Conservation (phyloP, 2,888 invertebrate genomes). For the Tetragonisca angustula region DNA sequence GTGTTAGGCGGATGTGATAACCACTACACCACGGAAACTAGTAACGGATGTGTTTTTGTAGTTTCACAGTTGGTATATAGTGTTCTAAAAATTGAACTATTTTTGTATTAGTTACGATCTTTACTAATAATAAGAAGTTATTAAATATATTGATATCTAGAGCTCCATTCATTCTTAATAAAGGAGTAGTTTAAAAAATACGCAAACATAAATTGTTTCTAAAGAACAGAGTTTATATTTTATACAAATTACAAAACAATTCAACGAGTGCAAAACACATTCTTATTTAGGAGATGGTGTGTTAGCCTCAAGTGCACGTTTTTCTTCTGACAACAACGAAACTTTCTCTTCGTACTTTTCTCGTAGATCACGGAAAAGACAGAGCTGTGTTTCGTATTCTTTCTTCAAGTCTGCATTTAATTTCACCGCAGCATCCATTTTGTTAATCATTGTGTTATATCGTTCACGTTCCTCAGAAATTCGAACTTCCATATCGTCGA, state of each 20-base stretch:
- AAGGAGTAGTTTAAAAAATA: neutral
- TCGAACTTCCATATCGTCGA: slow-evolving; percentile 89
- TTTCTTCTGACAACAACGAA: slow-evolving; percentile 85
- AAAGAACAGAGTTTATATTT: slow-evolving; percentile 41
- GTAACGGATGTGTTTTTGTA: rapidly evolving
- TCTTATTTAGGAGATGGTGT: slow-evolving; percentile 32
- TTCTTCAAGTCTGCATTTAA: slow-evolving; percentile 91
- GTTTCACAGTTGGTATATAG: too few relatives aligned
- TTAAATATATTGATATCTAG: neutral
- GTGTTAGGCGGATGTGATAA: slow-evolving; percentile 97
- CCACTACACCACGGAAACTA: slow-evolving; percentile 94
- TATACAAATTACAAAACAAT: slow-evolving; percentile 49
- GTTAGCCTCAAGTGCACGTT: slow-evolving; percentile 76
- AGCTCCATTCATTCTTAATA: neutral
- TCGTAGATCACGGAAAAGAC: slow-evolving; percentile 89
- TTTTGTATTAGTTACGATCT: too few relatives aligned
- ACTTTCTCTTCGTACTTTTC: slow-evolving; percentile 89
- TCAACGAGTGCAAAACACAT: neutral
- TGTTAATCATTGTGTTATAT: slow-evolving; percentile 88
- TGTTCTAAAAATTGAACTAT: too few relatives aligned
- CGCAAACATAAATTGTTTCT: neutral
- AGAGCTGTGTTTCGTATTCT: slow-evolving; percentile 92
- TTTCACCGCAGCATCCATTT: slow-evolving; percentile 89
- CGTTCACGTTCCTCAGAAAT: slow-evolving; percentile 90
- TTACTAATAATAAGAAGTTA: too few relatives aligned